Evolutionary conservation across 2,888 invertebrate genomes (phyloP).

Genomic region (Bembecia ichneumoniformis): DNA sequence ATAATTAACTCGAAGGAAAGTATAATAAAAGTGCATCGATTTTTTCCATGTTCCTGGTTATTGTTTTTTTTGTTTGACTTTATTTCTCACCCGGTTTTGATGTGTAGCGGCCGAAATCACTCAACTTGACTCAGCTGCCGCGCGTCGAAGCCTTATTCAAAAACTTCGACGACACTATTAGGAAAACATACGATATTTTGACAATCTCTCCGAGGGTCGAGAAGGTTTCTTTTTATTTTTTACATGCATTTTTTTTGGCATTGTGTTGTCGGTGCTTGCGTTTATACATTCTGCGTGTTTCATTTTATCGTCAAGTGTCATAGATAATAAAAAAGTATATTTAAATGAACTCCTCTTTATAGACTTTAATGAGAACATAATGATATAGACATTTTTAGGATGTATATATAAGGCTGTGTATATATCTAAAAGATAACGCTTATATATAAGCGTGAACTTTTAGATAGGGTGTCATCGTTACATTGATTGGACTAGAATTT

Average conservation of each 20-base stretch:
- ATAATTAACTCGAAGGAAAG: no score
- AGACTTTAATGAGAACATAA: no score
- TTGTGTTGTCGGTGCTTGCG: constrained; percentile 9
- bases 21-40: no score
- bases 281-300: constrained; percentile 4
- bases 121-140: constrained; percentile 64
- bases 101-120: constrained; percentile 64
- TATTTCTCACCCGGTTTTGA: constrained; percentile 24
- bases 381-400: no score
- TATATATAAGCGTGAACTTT: no score
- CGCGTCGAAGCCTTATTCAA: constrained; percentile 58
- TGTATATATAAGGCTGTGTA: no score
- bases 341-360: no score
- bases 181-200: constrained; percentile 54
- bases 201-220: constrained; percentile 54
- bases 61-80: neutral
- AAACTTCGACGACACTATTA: constrained; percentile 53
- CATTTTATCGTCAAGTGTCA: neutral
- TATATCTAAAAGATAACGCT: no score
- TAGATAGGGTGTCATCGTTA: no score
- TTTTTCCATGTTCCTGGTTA: no score
- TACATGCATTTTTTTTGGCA: constrained; percentile 14
- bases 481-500: no score
- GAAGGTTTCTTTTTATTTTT: constrained; percentile 44
- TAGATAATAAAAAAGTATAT: no score